Conservation (phyloP, 2,797 vertebrate species). For the Spinus olivaceus region DNA sequence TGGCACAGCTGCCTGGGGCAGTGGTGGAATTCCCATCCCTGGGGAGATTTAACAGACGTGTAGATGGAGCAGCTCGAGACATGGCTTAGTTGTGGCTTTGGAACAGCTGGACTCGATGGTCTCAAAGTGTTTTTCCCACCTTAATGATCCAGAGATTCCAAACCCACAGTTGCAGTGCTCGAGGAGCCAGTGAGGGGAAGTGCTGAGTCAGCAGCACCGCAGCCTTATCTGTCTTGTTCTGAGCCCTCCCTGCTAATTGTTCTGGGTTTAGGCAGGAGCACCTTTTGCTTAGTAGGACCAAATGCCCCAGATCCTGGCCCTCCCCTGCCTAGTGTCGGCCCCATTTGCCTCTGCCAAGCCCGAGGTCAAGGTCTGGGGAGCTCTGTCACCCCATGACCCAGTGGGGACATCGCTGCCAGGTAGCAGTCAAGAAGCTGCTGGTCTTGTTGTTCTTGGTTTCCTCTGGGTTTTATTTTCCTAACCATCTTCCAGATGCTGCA, state of each 20-base stretch:
- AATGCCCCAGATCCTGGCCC: neutral
- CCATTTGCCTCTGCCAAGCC: neutral
- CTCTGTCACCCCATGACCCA: fast-evolving
- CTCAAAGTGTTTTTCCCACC: neutral
- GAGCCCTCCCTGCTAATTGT: neutral
- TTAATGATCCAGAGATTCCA: neutral
- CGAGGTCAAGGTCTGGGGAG: neutral
- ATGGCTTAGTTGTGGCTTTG: neutral
- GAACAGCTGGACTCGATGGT: fast-evolving
- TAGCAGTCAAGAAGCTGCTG: constrained; percentile 10
- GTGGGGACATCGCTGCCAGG: neutral
- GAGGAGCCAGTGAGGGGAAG: neutral
- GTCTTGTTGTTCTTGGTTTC: neutral
- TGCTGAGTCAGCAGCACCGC: neutral
- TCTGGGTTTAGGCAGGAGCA: neutral
- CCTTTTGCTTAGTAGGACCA: neutral
- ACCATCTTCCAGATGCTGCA: constrained; percentile 66
- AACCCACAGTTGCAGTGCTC: fast-evolving
- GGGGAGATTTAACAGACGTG: fast-evolving
- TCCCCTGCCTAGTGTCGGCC: neutral
- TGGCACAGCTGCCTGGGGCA: neutral
- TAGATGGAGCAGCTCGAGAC: neutral
- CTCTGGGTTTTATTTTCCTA: neutral
- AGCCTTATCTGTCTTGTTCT: neutral
- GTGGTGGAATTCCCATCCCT: neutral